Evolutionary conservation across 2,888 invertebrate genomes (phyloP), one percentile per base, ranked within the genome.

Genomic region (Automeris io): DNA sequence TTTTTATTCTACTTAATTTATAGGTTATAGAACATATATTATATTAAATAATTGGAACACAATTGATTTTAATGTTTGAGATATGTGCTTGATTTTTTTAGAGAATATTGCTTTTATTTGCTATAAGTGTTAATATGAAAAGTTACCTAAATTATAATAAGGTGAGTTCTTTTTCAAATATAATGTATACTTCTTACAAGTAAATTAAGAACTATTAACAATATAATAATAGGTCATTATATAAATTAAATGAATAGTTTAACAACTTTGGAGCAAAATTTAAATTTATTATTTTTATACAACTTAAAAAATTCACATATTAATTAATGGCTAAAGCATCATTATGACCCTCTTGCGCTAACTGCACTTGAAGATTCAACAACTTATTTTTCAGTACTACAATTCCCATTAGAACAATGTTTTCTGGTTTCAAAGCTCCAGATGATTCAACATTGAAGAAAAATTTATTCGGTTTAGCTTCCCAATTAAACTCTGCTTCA

Each of bases 361-460:
- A 83, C 61, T 96, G 95, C 3, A 95, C 97, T 77, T 99, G 98
- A 25, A 99, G 88, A 85, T 99, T 98, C 21, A 96, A 93, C 18
- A 99, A 87, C 83, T 99, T 99, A 67, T 96, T 96, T 79, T 98
- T 99, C 25, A 99, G 86, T 40, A 95, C 93, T 22, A 94, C 92
- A 18, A 99, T 94, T 1, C 98, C 98, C 92, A 97, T 96, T 52
- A 95, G 90, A 0, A 99, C 97, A 59, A 99, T 98, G 68, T 96
- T 98, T 75, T 99, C 98, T 0, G 99, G 98, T 65, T 94, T 94
- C 3, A 99, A 80, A 0, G 98, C 93, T 2, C 99, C 99, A 8
- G 95, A 91, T 1, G 98, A 95, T 75, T 99, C 99, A 0, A 99
- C 97, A 77, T 98, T 98, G 66, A 93, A 97, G 78, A 91, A 99